Percentiles rank a stretch among this genome's conserved stretches.
phyloP scores from a whole-genome alignment of 2,113 vertebrate genomes.

The Hyla sarda region DNA sequence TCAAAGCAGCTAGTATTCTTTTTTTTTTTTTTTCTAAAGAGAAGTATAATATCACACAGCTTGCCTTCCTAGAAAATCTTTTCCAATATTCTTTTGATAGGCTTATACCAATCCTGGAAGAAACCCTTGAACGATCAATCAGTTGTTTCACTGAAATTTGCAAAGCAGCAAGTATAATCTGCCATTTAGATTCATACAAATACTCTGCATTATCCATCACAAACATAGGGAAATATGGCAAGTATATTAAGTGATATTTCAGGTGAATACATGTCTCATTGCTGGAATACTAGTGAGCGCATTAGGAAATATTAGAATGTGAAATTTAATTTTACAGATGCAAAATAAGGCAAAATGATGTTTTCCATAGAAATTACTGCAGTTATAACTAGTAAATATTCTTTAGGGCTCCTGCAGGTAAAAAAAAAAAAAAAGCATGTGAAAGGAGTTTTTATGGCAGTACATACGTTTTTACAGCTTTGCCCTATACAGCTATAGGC shows the following conservation, averaged over 20 bases:
- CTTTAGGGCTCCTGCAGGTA: not conserved
- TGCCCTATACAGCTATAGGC: no score
- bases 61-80: slow-evolving; percentile 47
- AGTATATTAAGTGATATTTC: not conserved
- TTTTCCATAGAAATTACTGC: not conserved
- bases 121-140: slow-evolving; percentile 48
- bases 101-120: slow-evolving; percentile 52
- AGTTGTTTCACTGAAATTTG: slow-evolving; percentile 43
- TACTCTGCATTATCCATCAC: slow-evolving; percentile 1
- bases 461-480: no score
- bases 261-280: slow-evolving; percentile 27
- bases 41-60: slow-evolving; percentile 51
- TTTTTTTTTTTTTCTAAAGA: slow-evolving; percentile 47
- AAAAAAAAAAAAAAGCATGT: not conserved
- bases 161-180: slow-evolving; percentile 45
- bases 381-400: not conserved
- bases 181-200: slow-evolving; percentile 27
- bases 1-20: slow-evolving; percentile 20
- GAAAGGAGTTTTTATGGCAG: no score
- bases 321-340: not conserved
- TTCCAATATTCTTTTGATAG: slow-evolving; percentile 53
- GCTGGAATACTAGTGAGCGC: not conserved
- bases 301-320: not conserved
- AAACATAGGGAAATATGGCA: not conserved
- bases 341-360: not conserved